These are phyloP conservation scores for Paradisaea rubra DNA, from an alignment of 2,113 vertebrate genomes.

Conservation along the genomic window DNA sequence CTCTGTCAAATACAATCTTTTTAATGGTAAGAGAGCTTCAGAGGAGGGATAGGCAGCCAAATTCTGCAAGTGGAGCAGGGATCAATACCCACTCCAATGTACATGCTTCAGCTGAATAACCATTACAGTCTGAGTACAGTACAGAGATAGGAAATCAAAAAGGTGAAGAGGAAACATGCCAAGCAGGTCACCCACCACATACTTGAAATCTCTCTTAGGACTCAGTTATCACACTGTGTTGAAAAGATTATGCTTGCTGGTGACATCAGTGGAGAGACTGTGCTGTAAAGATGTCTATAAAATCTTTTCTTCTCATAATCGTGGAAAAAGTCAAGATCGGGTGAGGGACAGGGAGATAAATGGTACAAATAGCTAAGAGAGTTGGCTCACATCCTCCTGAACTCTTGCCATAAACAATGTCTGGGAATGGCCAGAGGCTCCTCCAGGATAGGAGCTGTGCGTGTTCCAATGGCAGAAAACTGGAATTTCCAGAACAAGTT, in stretches of 20 bases:
- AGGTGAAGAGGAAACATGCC: not conserved
- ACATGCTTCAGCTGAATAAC: not conserved
- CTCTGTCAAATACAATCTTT: not conserved
- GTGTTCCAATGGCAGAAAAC: constrained; percentile 33
- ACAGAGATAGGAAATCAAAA: not conserved
- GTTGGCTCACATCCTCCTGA: constrained; percentile 49
- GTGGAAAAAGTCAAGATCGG: not conserved
- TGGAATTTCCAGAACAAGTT: constrained; percentile 13
- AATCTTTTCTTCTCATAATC: not conserved
- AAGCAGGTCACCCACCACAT: not conserved
- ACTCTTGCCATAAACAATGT: constrained; percentile 41
- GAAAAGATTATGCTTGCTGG: not conserved
- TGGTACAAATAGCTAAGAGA: constrained; percentile 25
- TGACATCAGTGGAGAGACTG: not conserved
- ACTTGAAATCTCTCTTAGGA: not conserved
- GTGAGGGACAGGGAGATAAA: constrained; percentile 20
- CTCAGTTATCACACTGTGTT: not conserved
- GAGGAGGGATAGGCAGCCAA: not conserved
- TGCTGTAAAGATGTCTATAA: not conserved
- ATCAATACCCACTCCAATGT: not conserved
- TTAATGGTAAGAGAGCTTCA: not conserved
- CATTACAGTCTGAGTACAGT: not conserved
- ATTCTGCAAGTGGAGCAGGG: not conserved
- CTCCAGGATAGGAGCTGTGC: constrained; percentile 9
- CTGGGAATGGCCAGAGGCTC: constrained; percentile 48